phyloP scores from a whole-genome alignment of 2,797 vertebrate species.

The Cryptoprocta ferox region DNA sequence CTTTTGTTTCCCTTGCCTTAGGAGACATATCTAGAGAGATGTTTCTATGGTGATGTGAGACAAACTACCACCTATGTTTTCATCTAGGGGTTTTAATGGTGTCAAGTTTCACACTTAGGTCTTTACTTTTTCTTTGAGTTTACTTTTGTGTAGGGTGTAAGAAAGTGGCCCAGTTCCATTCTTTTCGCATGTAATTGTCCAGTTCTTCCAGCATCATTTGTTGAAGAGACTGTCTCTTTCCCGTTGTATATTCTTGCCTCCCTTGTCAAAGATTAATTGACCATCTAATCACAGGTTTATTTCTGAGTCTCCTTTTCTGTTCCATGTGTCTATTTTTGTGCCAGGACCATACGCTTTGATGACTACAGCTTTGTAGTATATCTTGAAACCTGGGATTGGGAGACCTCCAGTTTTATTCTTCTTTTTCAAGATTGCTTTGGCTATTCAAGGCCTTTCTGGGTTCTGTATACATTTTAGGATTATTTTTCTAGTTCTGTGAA shows the following conservation, averaged over 20 bases:
- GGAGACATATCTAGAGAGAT: neutral
- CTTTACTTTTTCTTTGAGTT: neutral
- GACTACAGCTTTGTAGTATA: neutral
- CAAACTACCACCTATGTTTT: neutral
- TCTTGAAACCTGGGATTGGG: neutral
- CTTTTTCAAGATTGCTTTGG: neutral
- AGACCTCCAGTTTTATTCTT: neutral
- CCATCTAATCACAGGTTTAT: neutral
- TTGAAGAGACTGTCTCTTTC: neutral
- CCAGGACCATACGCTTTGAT: neutral
- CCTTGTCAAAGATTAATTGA: neutral
- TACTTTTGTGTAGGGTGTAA: neutral
- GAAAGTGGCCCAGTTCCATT: neutral
- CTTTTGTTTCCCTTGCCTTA: neutral
- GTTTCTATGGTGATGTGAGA: neutral
- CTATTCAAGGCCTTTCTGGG: neutral
- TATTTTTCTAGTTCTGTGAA: neutral
- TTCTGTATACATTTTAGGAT: neutral
- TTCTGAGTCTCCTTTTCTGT: neutral
- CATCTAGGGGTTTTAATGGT: neutral
- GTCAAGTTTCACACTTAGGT: neutral
- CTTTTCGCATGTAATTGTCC: neutral
- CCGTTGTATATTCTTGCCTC: neutral
- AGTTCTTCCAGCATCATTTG: neutral
- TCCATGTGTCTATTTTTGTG: neutral